phyloP scores from a whole-genome alignment of 1,140 invertebrate genomes.

The Tetranychus urticae region DNA sequence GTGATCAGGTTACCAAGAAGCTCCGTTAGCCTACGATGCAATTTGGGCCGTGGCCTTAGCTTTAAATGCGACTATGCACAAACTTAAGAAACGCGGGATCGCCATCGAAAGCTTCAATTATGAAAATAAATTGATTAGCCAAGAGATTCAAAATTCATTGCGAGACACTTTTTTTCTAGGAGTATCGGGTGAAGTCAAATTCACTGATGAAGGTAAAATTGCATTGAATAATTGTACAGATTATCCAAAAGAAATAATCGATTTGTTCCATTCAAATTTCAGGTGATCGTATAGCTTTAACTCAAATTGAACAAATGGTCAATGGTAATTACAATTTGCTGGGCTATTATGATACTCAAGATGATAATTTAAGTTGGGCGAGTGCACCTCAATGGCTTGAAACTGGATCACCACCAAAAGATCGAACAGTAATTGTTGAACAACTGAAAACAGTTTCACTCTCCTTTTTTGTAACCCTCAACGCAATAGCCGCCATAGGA shows the following conservation, averaged over 20 bases:
- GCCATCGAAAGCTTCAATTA: slow-evolving; percentile 93
- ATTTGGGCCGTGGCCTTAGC: slow-evolving; percentile 92
- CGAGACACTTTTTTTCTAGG: slow-evolving; percentile 67
- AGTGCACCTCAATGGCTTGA: slow-evolving; percentile 53
- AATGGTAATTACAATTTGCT: slow-evolving; percentile 80
- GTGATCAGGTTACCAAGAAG: slow-evolving; percentile 60
- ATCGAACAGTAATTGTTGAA: slow-evolving; percentile 64
- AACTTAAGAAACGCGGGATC: slow-evolving; percentile 43
- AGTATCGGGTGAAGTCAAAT: slow-evolving; percentile 36
- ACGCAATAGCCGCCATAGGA: slow-evolving; percentile 56
- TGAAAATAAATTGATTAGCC: slow-evolving; percentile 73
- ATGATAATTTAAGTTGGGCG: slow-evolving; percentile 80
- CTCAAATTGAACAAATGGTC: slow-evolving; percentile 87
- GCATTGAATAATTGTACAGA: slow-evolving; percentile 12
- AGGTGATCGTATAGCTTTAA: slow-evolving; percentile 94
- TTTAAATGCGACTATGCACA: slow-evolving; percentile 84
- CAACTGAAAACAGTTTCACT: slow-evolving; percentile 60
- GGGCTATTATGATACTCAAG: slow-evolving; percentile 88
- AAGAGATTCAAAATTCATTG: slow-evolving; percentile 93
- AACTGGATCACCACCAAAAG: slow-evolving; percentile 61
- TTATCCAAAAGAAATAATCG: slow-evolving; percentile 25
- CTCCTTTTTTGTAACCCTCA: slow-evolving; percentile 70
- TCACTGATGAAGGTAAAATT: slow-evolving; percentile 8
- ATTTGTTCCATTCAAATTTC: slow-evolving; percentile 23
- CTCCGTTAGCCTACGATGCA: slow-evolving; percentile 92